phyloP scores from a whole-genome alignment of 2,113 vertebrate genomes.

The Irena cyanogastra region DNA sequence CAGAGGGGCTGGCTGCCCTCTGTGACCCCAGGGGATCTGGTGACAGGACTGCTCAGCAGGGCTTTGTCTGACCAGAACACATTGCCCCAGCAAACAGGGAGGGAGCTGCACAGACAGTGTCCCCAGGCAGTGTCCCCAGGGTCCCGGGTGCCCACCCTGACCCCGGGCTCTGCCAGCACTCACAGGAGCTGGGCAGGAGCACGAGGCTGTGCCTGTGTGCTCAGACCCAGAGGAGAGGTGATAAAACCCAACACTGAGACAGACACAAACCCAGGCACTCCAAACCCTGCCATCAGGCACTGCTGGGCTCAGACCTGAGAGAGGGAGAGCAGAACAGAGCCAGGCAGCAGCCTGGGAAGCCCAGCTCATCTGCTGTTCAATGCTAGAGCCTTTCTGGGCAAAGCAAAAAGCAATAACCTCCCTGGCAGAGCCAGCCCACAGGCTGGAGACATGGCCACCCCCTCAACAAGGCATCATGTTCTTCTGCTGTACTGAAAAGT shows the following conservation, averaged over 20 bases:
- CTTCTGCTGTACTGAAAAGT: not conserved
- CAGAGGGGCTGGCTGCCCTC: not conserved
- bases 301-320: rapidly evolving
- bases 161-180: not conserved
- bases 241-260: rapidly evolving
- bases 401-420: not conserved
- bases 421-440: not conserved
- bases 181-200: not conserved
- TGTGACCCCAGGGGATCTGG: not conserved
- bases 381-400: not conserved
- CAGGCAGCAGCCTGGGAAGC: not conserved
- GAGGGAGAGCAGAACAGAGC: not conserved
- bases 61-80: not conserved
- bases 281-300: rapidly evolving
- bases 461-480: rapidly evolving
- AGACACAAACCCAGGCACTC: not conserved
- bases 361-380: not conserved
- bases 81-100: not conserved
- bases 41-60: not conserved
- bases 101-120: not conserved
- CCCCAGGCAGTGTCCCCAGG: too few relatives aligned
- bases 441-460: not conserved
- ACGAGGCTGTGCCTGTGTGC: rapidly evolving
- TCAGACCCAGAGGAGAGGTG: not conserved
- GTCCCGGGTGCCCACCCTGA: rapidly evolving